Evolutionary conservation across 2,888 invertebrate genomes (phyloP), one percentile per base, ranked within the genome.

Genomic region (Oscheius onirici): DNA sequence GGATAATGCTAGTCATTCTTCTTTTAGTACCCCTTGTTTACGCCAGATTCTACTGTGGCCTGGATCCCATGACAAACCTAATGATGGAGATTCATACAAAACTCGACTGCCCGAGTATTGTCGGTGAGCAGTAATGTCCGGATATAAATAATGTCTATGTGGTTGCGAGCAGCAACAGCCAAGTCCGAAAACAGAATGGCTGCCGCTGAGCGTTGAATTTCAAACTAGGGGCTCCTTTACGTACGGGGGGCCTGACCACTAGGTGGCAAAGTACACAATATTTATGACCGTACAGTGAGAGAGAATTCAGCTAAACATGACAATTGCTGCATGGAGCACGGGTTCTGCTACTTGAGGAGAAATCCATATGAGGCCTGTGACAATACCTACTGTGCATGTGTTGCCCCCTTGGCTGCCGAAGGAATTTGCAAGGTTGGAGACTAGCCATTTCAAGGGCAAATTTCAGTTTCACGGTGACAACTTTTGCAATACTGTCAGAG

Each of bases 391-490:
- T 68, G 67, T 43, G 15, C 15, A 10, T 68, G 67, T 26, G 24
- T 68, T 26, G 34, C 34, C 15, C 13, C 43, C 6, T 43, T 68
- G 24, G 40, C 54, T 15, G 15, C 41, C 6, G 57, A 54, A 44
- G 67, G 67, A 17, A 17, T 68, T 43, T 68, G 67, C 55, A 55
- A 55, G 55, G 67, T 63, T 46, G 13, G 3, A 54, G 15, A 5
- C 24, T 34, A 26, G 11, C 17, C 40, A 24, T 1, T 57, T 24
- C 26, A 13, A 26, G 17, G 1, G 5, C 34, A 60, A 17, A 22
- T 55, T 68, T 55, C 67, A 68, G 67, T 68, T 68, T 26, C 67
- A 68, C 55, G 67, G 34, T 2, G 67, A 68, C 13, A 68, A 68
- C 28, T 68, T 55, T 28, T 68, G 67, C 46, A 68, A 54, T 41